A percentile compares a stretch with the other conserved stretches of the same genome.
These are phyloP conservation scores for Hyalella azteca DNA, from an alignment of 2,888 invertebrate species.

Conservation along the genomic window DNA sequence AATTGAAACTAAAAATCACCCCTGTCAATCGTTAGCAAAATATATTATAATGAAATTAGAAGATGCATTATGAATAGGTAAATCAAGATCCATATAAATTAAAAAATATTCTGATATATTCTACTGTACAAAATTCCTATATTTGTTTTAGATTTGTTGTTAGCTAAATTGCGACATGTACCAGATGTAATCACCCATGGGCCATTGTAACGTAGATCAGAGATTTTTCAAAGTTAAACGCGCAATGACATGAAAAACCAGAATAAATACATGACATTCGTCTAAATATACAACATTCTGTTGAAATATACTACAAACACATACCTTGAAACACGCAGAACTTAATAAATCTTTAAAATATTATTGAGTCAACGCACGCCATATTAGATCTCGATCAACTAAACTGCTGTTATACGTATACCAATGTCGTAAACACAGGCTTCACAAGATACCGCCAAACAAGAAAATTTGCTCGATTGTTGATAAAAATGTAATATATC, in stretches of 20 bases:
- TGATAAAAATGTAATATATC: background rate
- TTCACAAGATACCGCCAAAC: background rate
- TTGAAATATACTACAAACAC: background rate
- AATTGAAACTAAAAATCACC: no score
- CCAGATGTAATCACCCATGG: background rate
- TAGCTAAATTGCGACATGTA: background rate
- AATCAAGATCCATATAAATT: no score
- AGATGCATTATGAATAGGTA: no score
- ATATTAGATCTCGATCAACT: background rate
- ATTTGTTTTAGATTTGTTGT: no score
- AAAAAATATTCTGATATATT: no score
- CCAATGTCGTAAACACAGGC: slow-evolving; percentile 7
- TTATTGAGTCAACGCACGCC: background rate
- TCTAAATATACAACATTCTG: no score
- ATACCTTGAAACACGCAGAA: background rate
- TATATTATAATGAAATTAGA: no score
- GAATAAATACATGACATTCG: background rate
- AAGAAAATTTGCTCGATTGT: background rate
- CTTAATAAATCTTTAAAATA: background rate
- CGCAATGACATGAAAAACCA: background rate
- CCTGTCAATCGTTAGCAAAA: no score
- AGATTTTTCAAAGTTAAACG: background rate
- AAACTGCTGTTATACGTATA: slow-evolving; percentile 13
- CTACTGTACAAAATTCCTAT: no score
- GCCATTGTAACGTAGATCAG: background rate